Conservation (phyloP, 23 tunicate genomes). For the Ascidia mentula region DNA sequence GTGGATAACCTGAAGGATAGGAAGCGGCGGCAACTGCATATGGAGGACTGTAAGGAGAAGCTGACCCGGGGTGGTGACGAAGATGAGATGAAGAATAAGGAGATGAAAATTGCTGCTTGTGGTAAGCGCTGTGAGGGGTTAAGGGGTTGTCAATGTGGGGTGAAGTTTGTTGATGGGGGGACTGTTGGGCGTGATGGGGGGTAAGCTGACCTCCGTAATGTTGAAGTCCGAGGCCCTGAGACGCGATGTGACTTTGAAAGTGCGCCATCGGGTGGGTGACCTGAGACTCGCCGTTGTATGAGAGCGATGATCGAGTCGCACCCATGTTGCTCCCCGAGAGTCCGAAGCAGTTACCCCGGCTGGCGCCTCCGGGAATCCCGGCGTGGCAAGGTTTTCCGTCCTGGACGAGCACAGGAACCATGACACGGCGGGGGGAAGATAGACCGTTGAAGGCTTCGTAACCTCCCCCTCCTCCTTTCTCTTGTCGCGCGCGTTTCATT, state of each 20-base stretch:
- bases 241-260: conserved; percentile 15
- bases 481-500: conserved; percentile 77
- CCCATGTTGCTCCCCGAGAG: neutral
- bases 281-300: conserved; percentile 4
- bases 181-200: conserved; percentile 6
- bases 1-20: conserved; percentile 15
- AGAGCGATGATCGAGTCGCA: conserved; percentile 4
- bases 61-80: conserved; percentile 16
- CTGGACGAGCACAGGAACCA: conserved; percentile 62
- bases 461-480: conserved; percentile 33
- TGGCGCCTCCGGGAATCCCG: conserved; percentile 5
- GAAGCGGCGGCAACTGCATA: conserved; percentile 29
- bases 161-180: conserved; percentile 11
- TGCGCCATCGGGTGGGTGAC: conserved; percentile 9
- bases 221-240: conserved; percentile 13
- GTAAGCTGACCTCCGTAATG: conserved; percentile 17
- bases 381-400: conserved; percentile 64
- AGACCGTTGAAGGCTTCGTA: conserved; percentile 45
- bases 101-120: conserved; percentile 19
- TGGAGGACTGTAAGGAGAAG: conserved; percentile 28
- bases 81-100: conserved; percentile 24
- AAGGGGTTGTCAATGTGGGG: conserved; percentile 14
- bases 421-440: conserved; percentile 52
- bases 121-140: conserved; percentile 36
- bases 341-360: conserved; percentile 16